These are phyloP conservation scores for Ophion slaviceki DNA, from an alignment of 2,888 invertebrate genomes.

Conservation along the genomic window DNA sequence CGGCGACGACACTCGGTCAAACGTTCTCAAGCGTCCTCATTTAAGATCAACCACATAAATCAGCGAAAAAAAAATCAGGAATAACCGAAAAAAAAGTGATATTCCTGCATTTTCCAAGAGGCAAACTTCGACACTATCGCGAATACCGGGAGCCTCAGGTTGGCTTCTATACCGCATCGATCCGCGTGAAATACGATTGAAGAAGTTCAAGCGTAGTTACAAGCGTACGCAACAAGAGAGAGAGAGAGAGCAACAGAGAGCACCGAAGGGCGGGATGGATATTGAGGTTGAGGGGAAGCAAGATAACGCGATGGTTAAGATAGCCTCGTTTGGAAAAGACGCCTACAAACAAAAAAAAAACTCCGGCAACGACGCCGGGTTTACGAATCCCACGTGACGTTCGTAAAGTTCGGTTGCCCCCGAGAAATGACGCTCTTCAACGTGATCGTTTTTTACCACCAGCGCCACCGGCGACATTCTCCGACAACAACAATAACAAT, in stretches of 20 bases:
- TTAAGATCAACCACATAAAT: background rate
- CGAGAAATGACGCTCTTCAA: slow-evolving; percentile 35
- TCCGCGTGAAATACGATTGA: slow-evolving; percentile 70
- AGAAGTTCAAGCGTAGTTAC: slow-evolving; percentile 57
- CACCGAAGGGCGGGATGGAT: background rate
- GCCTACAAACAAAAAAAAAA: slow-evolving; percentile 21
- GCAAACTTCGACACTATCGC: background rate
- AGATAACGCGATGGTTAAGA: slow-evolving; percentile 26
- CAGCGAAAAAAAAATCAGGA: background rate
- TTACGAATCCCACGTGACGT: slow-evolving; percentile 71
- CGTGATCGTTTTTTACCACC: slow-evolving; percentile 3
- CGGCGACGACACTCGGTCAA: too few relatives aligned
- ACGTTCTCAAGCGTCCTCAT: background rate
- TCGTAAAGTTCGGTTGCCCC: slow-evolving; percentile 28
- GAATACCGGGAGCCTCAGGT: slow-evolving; percentile 39
- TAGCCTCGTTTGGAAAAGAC: slow-evolving; percentile 51
- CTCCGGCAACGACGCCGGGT: slow-evolving; percentile 48
- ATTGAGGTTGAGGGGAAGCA: background rate
- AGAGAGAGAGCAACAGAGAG: slow-evolving; percentile 2
- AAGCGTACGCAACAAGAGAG: slow-evolving; percentile 8
- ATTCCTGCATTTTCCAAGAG: background rate
- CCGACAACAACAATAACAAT: slow-evolving; percentile 37
- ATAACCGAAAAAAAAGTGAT: background rate
- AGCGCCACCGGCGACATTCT: slow-evolving; percentile 48
- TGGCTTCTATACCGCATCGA: slow-evolving; percentile 67